phyloP scores from a whole-genome alignment of 1,140 invertebrate genomes.

The Panulirus ornatus region DNA sequence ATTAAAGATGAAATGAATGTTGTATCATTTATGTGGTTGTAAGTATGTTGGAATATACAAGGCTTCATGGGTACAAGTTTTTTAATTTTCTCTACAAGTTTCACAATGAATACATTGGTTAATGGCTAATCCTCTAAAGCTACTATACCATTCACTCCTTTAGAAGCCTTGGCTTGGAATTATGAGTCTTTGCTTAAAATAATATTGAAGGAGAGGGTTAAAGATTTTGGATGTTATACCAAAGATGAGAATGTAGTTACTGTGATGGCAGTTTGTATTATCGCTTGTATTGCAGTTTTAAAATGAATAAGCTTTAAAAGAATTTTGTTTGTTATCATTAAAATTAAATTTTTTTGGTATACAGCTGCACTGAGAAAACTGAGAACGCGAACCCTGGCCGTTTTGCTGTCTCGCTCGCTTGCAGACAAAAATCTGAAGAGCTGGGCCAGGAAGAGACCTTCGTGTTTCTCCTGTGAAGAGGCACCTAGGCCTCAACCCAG shows the following conservation, averaged over 20 bases:
- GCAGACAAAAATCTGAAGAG: slow-evolving; percentile 61
- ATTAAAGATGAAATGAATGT: neutral
- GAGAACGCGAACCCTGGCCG: slow-evolving; percentile 58
- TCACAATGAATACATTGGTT: too few species aligned
- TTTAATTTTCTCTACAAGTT: too few species aligned
- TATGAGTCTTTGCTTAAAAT: neutral
- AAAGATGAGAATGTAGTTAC: neutral
- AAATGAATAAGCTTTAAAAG: neutral
- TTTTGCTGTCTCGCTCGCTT: slow-evolving; percentile 61
- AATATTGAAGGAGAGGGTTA: neutral
- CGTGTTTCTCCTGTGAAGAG: slow-evolving; percentile 66
- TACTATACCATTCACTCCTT: neutral
- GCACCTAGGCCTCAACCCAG: slow-evolving; percentile 55
- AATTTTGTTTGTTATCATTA: slow-evolving; percentile 44
- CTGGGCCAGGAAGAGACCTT: slow-evolving; percentile 65
- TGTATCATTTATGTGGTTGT: neutral
- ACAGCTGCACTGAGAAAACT: slow-evolving; percentile 65
- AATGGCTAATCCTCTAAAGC: neutral
- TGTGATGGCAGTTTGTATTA: neutral
- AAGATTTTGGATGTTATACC: neutral
- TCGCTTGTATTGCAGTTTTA: neutral
- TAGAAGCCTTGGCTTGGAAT: slow-evolving; percentile 14
- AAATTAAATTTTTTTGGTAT: slow-evolving; percentile 54
- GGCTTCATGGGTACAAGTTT: neutral
- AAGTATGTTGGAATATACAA: neutral